phyloP scores from a whole-genome alignment of 2,113 vertebrate genomes.

The Protobothrops mucrosquamatus region DNA sequence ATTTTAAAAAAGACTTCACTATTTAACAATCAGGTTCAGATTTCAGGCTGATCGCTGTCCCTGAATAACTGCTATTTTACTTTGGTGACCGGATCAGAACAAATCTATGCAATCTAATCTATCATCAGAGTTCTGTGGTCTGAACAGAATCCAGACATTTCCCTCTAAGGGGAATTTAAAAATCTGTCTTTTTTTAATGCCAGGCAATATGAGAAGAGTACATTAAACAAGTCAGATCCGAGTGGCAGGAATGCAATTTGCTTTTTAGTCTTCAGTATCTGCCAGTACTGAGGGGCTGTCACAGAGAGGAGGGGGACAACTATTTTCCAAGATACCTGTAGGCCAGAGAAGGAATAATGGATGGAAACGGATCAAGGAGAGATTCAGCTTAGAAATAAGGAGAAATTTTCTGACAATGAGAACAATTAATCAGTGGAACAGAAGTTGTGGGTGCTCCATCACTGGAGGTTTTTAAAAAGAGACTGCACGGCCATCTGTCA shows the following conservation, averaged over 20 bases:
- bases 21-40: background rate
- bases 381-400: too few relatives aligned
- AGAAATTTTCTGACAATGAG: too few relatives aligned
- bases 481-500: too few relatives aligned
- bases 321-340: too few relatives aligned
- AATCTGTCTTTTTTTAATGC: background rate
- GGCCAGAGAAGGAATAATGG: too few relatives aligned
- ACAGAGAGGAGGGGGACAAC: too few relatives aligned
- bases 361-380: too few relatives aligned
- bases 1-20: background rate
- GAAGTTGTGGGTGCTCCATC: too few relatives aligned
- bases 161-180: background rate
- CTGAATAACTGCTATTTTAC: background rate
- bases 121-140: background rate
- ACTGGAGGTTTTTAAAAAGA: too few relatives aligned
- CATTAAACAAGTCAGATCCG: too few relatives aligned
- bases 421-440: too few relatives aligned
- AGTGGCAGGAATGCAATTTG: background rate
- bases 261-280: background rate
- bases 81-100: background rate
- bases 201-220: background rate
- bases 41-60: background rate
- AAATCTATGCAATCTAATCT: background rate
- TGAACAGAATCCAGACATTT: background rate
- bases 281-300: too few relatives aligned